These are phyloP conservation scores for Phyllotreta cruciferae DNA, from an alignment of 2,888 invertebrate genomes.

Conservation along the genomic window DNA sequence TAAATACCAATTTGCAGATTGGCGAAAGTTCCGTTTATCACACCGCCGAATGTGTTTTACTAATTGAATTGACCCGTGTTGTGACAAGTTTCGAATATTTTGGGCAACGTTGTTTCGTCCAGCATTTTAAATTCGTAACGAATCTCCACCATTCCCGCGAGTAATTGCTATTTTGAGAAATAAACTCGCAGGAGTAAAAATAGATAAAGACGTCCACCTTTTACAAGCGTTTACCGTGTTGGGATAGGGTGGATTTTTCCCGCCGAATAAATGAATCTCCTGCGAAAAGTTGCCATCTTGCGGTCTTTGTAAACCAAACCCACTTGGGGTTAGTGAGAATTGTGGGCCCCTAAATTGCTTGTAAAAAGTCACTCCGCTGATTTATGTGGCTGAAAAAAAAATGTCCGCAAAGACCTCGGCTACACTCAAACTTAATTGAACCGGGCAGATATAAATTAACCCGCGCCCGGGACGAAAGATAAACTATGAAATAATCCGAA, in stretches of 20 bases:
- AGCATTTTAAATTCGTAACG: too few species aligned
- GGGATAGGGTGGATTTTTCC: constrained; percentile 22
- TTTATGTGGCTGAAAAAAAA: constrained; percentile 30
- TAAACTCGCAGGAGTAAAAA: neutral
- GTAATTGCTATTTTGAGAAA: too few species aligned
- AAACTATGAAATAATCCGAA: constrained; percentile 24
- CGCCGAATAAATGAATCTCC: constrained; percentile 31
- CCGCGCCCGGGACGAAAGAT: constrained; percentile 9
- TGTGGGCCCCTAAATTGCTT: constrained; percentile 34
- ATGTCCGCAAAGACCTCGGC: constrained; percentile 30
- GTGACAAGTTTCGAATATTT: constrained; percentile 12
- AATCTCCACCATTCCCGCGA: too few species aligned
- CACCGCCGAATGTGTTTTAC: constrained; percentile 19
- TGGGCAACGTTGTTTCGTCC: neutral
- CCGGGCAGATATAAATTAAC: constrained; percentile 24
- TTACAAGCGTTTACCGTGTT: constrained; percentile 15
- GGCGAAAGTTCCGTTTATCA: constrained; percentile 26
- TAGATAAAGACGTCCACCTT: constrained; percentile 5
- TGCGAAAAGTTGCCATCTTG: constrained; percentile 29
- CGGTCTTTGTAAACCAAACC: constrained; percentile 32
- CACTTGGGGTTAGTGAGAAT: constrained; percentile 33
- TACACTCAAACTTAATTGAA: constrained; percentile 35
- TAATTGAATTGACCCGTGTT: constrained; percentile 28
- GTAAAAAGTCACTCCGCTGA: constrained; percentile 37
- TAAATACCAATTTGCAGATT: constrained; percentile 25